Base-by-base conservation (phyloP, 2,797 vertebrate species). In the Sphaeramia orbicularis region DNA sequence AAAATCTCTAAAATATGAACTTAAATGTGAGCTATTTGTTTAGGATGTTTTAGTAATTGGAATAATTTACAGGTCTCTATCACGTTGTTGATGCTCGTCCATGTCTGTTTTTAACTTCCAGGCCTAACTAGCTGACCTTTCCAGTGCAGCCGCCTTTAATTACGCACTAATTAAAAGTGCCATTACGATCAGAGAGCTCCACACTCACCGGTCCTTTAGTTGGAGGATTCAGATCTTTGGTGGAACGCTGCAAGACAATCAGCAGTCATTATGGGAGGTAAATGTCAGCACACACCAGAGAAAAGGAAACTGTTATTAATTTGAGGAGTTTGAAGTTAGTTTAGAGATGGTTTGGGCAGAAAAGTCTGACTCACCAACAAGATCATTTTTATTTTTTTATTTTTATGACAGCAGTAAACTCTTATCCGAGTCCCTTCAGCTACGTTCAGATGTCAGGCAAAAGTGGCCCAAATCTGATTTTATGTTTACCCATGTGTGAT, bases 141-240 rank as follows among this genome's bases (percentile, higher is more conserved):
- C 59, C 71, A 74, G 63, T 76, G 82, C 84, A 83, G 66, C 82
- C 83, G 76, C 49, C 78, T 85, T 90, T 90, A 88, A 90, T 88
- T 79, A 89, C 81, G 79, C 65, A 79, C 79, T 87, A 88, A 91
- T 90, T 88, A 87, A 89, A 87, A 87, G 80, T 76, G 59, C 70
- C 81, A 80, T 86, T 84, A 71, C 43, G 85, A 87, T 89, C 83
- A 83, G 82, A 81, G 82, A 77, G 79, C 81, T 58, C 19, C 10
- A 66, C 80, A 54, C 87, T 89, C 61, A 0, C 44, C 19, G 58
- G 68, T 73, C 57, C 81, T 87, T 67, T 83, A 87, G 88, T 27
- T 66, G 65, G 18, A 62, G 48, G 63, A 80, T 76, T 66, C 54
- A 7, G 61, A 74, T 77, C 74, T 87, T 78, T 65, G 72, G 72